Conservation (phyloP, 2,888 invertebrate species). For the Ellobium chinense region DNA sequence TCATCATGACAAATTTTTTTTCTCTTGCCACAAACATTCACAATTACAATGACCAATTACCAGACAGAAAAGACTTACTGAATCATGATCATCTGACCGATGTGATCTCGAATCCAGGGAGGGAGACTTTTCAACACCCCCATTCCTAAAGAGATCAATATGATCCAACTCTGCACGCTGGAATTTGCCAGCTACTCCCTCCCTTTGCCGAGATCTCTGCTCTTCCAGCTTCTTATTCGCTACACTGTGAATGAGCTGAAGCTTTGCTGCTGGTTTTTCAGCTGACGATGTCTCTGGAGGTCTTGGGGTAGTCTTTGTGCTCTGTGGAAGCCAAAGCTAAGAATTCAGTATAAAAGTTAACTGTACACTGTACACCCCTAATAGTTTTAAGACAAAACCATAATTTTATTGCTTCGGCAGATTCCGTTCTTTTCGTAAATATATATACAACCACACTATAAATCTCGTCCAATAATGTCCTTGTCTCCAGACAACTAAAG, state of each 20-base stretch:
- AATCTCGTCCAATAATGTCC: too few relatives aligned
- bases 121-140: slow-evolving; percentile 7
- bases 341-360: too few relatives aligned
- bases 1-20: too few relatives aligned
- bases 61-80: slow-evolving; percentile 20
- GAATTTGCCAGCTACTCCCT: not conserved
- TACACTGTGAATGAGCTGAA: slow-evolving; percentile 13
- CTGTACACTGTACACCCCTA: too few relatives aligned
- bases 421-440: too few relatives aligned
- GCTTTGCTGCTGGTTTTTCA: not conserved
- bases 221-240: slow-evolving; percentile 15
- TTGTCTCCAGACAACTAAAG: too few relatives aligned
- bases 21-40: too few relatives aligned
- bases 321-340: not conserved
- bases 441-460: too few relatives aligned
- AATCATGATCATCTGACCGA: slow-evolving; percentile 30
- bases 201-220: slow-evolving; percentile 11
- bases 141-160: not conserved
- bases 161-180: not conserved
- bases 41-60: too few relatives aligned
- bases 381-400: too few relatives aligned
- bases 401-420: too few relatives aligned
- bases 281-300: not conserved
- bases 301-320: not conserved
- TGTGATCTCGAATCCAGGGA: slow-evolving; percentile 5